Base-by-base conservation (phyloP, 2,113 vertebrate genomes). In the Phodopus roborovskii region DNA sequence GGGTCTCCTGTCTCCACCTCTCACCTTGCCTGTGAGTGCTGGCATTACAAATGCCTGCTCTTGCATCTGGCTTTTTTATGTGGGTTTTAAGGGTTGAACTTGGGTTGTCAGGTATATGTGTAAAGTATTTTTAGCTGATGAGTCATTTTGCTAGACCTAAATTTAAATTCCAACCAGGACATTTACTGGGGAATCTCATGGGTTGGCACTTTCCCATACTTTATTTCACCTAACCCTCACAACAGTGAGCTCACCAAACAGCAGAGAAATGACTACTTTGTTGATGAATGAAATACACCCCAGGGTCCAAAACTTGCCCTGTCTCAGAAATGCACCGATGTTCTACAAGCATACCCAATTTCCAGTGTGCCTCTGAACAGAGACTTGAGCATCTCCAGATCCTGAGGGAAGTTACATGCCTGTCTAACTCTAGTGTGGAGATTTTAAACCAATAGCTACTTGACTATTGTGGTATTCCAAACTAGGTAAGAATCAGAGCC, bases 141-240 rank as follows among this genome's bases (percentile, higher is more conserved):
- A 84, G 39, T 45, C 9, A 84, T 84, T 28, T 45, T 45, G 39
- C 39, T 64, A 26, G 17, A 64, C 60, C 62, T 48, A 83, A 83
- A 17, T 28, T 60, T 90, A 83, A 89, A 82, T 91, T 93, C 74
- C 71, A 33, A 11, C 33, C 26, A 89, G 13, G 8, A 33, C 28
- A 60, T 90, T 92, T 81, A 60, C 30, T 92, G 26, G 90, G 28
- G 66, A 39, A 39, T 71, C 81, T 95, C 60, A 45, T n/a, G 30
- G 13, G 15, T 82, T 42, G 6, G 16, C 10, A 5, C 28, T 88
- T 94, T 79, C 19, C 84, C 58, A 10, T 33, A 20, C 8, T 56
- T 89, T 50, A 64, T 78, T 95, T 81, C 36, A 39, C 16, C 85
- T 64, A 66, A 11, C 82, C 19, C 16, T 77, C 16, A 60, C 6